Evolutionary conservation across 2,113 vertebrate species (phyloP), one percentile per base, ranked within the genome.

Genomic region (Notothenia coriiceps): DNA sequence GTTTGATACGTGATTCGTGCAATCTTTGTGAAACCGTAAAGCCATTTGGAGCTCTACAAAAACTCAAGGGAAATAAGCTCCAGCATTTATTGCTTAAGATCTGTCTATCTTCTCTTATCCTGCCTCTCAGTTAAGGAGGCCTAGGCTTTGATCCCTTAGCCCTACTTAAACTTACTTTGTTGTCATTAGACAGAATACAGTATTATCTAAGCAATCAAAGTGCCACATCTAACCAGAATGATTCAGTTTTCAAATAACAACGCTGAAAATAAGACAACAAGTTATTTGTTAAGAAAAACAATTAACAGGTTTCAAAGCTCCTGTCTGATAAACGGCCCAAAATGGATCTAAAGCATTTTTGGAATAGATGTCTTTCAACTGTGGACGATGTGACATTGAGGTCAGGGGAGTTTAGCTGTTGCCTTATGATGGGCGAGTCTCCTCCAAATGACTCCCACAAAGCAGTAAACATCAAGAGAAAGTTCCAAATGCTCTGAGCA

Each of bases 381-480:
- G 57, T 18, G 14, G 51, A 63, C 57, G 6, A 64, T 40, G 66
- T 80, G 75, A 84, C 75, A 74, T 2, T 1, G 72, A 74, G 76
- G 77, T 89, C 63, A 67, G 18, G 18, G 49, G 50, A 69, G 69
- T 78, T 79, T 60, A 77, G 83, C 82, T 77, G 82, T 76, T 70
- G 78, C 68, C 52, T 65, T 43, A 10, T 73, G 83, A 87, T 49
- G 85, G 78, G 49, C 1, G 51, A 77, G 84, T 51, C 62, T 77
- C 69, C 77, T 77, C 56, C 68, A 46, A 52, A 71, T 15, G 70
- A 40, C 71, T 86, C 65, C 76, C 74, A 62, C 72, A 44, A 8
- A 79, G 86, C 76, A 43, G 79, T 69, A 60, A 89, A 90, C 89
- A 83, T 92, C 80, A 88, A 91, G 86, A 91, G 91, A 89, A 73